phyloP scores from a whole-genome alignment of 2,888 invertebrate genomes.

The Caenorhabditis wallacei region DNA sequence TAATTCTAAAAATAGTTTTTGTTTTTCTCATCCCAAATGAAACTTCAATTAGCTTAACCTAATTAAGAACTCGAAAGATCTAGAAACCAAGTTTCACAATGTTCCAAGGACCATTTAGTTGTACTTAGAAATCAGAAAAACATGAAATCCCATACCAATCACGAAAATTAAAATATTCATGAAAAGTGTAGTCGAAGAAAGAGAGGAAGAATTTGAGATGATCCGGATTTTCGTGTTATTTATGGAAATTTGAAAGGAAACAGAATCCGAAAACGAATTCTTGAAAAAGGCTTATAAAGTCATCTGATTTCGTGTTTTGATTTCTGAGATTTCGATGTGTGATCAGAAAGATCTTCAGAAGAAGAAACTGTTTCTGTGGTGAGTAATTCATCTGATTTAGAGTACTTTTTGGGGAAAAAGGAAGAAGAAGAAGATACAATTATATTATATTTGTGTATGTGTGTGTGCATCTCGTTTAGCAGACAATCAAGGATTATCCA shows the following conservation, averaged over 20 bases:
- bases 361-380: background rate
- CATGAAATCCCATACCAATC: background rate
- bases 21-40: background rate
- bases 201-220: background rate
- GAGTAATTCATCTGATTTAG: background rate
- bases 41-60: background rate
- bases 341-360: background rate
- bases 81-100: too few species aligned
- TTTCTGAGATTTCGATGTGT: slow-evolving; percentile 20
- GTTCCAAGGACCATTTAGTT: too few species aligned
- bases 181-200: background rate
- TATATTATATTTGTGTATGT: slow-evolving; percentile 35
- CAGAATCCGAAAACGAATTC: too few species aligned
- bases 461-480: background rate
- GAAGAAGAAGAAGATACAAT: slow-evolving; percentile 19
- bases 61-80: background rate
- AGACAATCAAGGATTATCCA: slow-evolving; percentile 56
- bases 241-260: background rate
- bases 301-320: too few species aligned
- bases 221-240: background rate
- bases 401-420: slow-evolving; percentile 20
- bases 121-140: background rate
- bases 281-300: too few species aligned
- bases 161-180: background rate
- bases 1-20: too few species aligned